Base-by-base conservation (phyloP, 2,888 invertebrate species). In the Aporophyla nigra region DNA sequence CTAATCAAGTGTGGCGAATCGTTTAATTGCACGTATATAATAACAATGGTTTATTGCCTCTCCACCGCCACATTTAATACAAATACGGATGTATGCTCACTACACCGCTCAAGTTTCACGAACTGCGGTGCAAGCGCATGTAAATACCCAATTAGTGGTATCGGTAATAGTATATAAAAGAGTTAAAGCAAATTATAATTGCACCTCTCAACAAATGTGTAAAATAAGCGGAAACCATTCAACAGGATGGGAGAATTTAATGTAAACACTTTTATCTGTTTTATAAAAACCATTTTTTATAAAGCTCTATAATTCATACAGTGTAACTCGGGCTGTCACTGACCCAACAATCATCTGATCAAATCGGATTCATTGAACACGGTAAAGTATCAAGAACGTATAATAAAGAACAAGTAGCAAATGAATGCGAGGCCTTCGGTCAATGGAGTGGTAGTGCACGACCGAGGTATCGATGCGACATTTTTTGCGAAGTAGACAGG, bases 401-500 rank as follows among this genome's bases (percentile, higher is more conserved):
- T 76, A 79, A 76, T 71, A 79, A 76, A 83, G 61, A 74, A 72
- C 66, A 84, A 72, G 81, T 71, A 76, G 61, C 63, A 67, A 82
- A 79, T 73, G 68, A 82, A 72, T 66, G 70, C 69, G 56, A 71
- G 46, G 68, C 74, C 65, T 66, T 74, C 71, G 63, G 62, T 80
- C 83, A 86, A 84, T 80, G 80, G 78, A 84, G 80, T 82, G 81
- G 83, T 87, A 86, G 79, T 79, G 85, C 77, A 87, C 88, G 86
- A 83, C 80, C 72, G 81, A 75, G 74, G 85, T 86, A 86, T 87
- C 80, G 83, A 86, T 84, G 87, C 86, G 86, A 88, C 86, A 89
- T 90, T 92, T 93, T 94, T 94, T 94, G 86, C 87, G 88, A 90
- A 92, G 90, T 88, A 88, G 92, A 90, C 92, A 90, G 90, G 83